Evolutionary conservation across 2,797 vertebrate genomes (phyloP).

Genomic region (Rhinichthys osculus): DNA sequence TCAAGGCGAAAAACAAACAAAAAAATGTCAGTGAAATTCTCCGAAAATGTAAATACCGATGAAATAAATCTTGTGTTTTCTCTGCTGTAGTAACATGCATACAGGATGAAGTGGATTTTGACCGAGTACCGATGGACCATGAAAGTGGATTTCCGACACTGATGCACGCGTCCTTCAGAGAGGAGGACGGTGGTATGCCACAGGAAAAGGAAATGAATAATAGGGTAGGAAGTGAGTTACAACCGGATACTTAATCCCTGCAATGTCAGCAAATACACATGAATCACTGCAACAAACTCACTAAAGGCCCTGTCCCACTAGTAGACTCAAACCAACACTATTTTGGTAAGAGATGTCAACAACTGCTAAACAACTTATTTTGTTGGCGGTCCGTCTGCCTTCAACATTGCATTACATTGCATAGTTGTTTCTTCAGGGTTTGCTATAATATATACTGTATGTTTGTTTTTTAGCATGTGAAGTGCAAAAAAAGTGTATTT

Average conservation of each 20-base stretch:
- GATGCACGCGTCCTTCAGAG: neutral
- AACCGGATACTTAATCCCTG: slow-evolving; percentile 38
- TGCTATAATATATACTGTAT: neutral
- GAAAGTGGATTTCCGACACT: slow-evolving; percentile 31
- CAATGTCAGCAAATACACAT: slow-evolving; percentile 50
- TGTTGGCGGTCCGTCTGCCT: too few relatives aligned
- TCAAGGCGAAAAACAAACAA: neutral
- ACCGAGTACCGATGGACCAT: neutral
- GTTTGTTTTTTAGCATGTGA: too few relatives aligned
- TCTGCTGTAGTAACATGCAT: neutral
- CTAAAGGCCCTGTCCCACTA: neutral
- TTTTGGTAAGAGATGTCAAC: neutral
- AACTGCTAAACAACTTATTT: too few relatives aligned
- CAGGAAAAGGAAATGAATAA: slow-evolving; percentile 10
- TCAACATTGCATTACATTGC: too few relatives aligned
- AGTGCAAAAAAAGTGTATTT: too few relatives aligned
- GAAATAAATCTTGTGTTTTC: neutral
- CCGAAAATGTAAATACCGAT: neutral
- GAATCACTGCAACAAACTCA: slow-evolving; percentile 14
- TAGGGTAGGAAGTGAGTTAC: slow-evolving; percentile 45
- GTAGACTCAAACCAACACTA: neutral
- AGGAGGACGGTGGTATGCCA: slow-evolving; percentile 4
- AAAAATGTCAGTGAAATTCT: neutral
- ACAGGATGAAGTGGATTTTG: slow-evolving; percentile 18
- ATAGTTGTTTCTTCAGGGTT: neutral